Evolutionary conservation across 2,113 vertebrate species (phyloP).

Genomic region (Anas platyrhynchos): DNA sequence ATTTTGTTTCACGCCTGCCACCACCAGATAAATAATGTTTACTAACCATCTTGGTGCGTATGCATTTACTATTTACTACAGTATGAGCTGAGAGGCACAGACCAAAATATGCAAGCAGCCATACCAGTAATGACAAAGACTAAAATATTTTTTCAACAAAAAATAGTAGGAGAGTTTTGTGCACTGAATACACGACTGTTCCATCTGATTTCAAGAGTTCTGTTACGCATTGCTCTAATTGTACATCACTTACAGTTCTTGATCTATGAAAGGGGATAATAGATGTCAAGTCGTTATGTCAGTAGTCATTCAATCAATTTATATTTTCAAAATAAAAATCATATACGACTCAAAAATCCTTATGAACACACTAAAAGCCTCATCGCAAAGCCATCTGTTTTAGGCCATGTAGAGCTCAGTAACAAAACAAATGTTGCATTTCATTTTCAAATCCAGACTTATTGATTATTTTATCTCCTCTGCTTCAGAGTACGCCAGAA

Average conservation of each 20-base stretch:
- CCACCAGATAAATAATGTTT: not conserved
- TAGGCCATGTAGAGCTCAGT: not conserved
- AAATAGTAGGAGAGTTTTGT: not conserved
- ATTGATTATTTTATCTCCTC: slow-evolving; percentile 75
- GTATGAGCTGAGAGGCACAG: not conserved
- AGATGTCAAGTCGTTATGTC: not conserved
- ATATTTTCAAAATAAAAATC: slow-evolving; percentile 44
- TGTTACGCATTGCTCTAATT: slow-evolving; percentile 21
- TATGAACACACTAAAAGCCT: slow-evolving; percentile 5
- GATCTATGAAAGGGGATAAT: slow-evolving; percentile 24
- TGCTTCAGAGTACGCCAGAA: slow-evolving; percentile 47
- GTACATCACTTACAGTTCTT: not conserved
- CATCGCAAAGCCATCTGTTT: slow-evolving; percentile 43
- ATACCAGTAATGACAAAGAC: not conserved
- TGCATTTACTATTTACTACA: not conserved
- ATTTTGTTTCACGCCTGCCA: not conserved
- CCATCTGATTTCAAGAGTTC: not conserved
- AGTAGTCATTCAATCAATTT: slow-evolving; percentile 14
- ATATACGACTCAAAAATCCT: not conserved
- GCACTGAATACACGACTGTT: not conserved
- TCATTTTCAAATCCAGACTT: slow-evolving; percentile 65
- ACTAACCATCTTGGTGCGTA: not conserved
- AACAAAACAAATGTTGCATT: slow-evolving; percentile 67
- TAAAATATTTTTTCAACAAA: not conserved
- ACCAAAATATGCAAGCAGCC: not conserved